Percentiles rank a stretch among this genome's conserved stretches.
Evolutionary conservation across 1,140 invertebrate genomes (phyloP).

Genomic region (Aradophagus sp.): DNA sequence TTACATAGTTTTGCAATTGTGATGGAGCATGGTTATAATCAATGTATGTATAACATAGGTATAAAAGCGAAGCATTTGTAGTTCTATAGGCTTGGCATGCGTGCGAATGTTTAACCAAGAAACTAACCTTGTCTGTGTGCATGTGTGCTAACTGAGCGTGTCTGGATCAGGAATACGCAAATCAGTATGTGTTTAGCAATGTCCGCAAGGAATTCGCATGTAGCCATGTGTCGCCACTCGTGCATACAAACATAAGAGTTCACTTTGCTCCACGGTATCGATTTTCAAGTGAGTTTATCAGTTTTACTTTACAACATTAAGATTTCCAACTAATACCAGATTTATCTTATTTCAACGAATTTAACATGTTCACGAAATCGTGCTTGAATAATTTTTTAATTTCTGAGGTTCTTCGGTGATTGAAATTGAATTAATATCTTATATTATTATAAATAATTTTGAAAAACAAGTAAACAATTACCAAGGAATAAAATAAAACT

Average conservation of each 20-base stretch:
- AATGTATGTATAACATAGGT: constrained; percentile 37
- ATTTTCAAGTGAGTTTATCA: constrained; percentile 29
- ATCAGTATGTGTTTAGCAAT: constrained; percentile 53
- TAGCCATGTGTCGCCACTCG: constrained; percentile 22
- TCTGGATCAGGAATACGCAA: constrained; percentile 45
- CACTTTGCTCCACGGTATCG: constrained; percentile 13
- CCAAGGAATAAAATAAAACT: too few species aligned
- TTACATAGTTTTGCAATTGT: constrained; percentile 38
- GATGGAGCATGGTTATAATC: constrained; percentile 26
- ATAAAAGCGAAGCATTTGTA: constrained; percentile 36
- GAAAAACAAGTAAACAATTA: too few species aligned
- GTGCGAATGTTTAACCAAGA: constrained; percentile 33
- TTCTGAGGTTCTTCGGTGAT: neutral
- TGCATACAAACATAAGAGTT: constrained; percentile 26
- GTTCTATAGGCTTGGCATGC: constrained; percentile 19
- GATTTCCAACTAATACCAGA: too few species aligned
- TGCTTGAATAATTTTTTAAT: too few species aligned
- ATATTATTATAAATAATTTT: too few species aligned
- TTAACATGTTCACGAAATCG: too few species aligned
- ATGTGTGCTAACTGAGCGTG: constrained; percentile 32
- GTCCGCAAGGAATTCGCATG: constrained; percentile 47
- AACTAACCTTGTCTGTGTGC: constrained; percentile 22
- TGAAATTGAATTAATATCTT: too few species aligned
- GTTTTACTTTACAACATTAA: too few species aligned
- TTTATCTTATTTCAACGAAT: too few species aligned